Conservation (phyloP, 2,888 invertebrate genomes). For the Lymantria dispar region DNA sequence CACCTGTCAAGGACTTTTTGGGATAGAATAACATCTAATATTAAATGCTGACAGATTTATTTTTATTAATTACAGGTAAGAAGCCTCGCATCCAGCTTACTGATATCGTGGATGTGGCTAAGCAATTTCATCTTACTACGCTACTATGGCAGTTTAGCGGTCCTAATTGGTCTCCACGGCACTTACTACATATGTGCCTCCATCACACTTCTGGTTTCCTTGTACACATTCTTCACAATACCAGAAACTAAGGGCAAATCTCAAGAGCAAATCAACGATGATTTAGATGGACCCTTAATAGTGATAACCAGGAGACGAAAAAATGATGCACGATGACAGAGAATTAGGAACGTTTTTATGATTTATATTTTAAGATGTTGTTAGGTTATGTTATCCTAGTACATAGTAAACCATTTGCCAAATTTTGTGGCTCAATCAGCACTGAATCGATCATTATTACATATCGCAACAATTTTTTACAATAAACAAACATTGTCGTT, state of each 20-base stretch:
- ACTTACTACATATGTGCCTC: constrained; percentile 69
- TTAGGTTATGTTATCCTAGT: constrained; percentile 19
- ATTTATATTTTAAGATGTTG: constrained; percentile 19
- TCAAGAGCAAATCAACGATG: constrained; percentile 60
- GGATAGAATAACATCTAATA: too few relatives aligned
- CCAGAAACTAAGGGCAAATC: constrained; percentile 70
- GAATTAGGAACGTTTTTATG: constrained; percentile 35
- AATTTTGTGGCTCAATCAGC: constrained; percentile 22
- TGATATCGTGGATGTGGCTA: constrained; percentile 76
- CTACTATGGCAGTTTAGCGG: constrained; percentile 64
- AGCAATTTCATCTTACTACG: constrained; percentile 70
- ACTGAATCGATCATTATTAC: too few relatives aligned
- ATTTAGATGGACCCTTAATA: constrained; percentile 57
- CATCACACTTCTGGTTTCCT: constrained; percentile 62
- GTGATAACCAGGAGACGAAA: constrained; percentile 36
- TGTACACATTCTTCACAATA: constrained; percentile 54
- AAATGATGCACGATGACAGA: constrained; percentile 58
- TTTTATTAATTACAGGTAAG: constrained; percentile 51
- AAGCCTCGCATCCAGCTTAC: constrained; percentile 68
- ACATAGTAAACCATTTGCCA: constrained; percentile 10
- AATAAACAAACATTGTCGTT: too few relatives aligned
- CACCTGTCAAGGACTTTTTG: too few relatives aligned
- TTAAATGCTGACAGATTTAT: too few relatives aligned
- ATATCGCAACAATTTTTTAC: too few relatives aligned
- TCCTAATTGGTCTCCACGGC: constrained; percentile 63